These are phyloP conservation scores for Oryzias sinensis DNA, from an alignment of 2,797 vertebrate genomes.

Conservation along the genomic window DNA sequence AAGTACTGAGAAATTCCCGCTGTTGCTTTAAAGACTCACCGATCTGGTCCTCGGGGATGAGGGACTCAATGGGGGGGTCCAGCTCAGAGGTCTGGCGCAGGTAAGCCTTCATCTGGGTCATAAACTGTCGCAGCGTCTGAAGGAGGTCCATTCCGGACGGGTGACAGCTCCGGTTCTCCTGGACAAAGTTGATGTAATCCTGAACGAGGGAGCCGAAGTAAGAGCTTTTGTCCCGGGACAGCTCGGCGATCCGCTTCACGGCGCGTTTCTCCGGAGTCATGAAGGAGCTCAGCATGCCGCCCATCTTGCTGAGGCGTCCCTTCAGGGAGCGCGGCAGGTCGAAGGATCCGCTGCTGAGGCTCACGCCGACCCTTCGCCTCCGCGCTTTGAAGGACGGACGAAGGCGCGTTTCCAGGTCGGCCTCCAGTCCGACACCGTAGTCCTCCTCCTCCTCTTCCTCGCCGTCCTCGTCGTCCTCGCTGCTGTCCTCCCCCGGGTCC, in stretches of 20 bases:
- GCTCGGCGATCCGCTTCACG: conserved; percentile 86
- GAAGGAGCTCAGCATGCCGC: conserved; percentile 91
- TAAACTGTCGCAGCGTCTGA: conserved; percentile 93
- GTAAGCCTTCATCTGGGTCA: conserved; percentile 97
- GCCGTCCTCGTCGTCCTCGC: conserved; percentile 83
- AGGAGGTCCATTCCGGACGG: conserved; percentile 89
- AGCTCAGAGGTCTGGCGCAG: conserved; percentile 93
- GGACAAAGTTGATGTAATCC: conserved; percentile 94
- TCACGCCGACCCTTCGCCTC: conserved; percentile 74
- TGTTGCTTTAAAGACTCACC: conserved; percentile 76
- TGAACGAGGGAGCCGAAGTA: conserved; percentile 96
- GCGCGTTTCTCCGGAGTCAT: conserved; percentile 93
- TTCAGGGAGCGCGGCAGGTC: conserved; percentile 88
- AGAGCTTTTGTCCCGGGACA: conserved; percentile 89
- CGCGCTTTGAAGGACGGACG: conserved; percentile 85
- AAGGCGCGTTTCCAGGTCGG: conserved; percentile 88
- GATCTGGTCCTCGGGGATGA: conserved; percentile 95
- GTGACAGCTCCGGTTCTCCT: conserved; percentile 93
- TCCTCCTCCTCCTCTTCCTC: conserved; percentile 80
- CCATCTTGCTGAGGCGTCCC: conserved; percentile 90
- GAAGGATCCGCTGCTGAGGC: conserved; percentile 78
- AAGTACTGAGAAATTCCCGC: no score
- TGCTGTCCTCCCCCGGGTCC: conserved; percentile 82
- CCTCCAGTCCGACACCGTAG: conserved; percentile 88
- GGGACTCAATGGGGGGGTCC: conserved; percentile 90